Evolutionary conservation across 1,140 invertebrate genomes (phyloP).

Genomic region (Habropoda laboriosa): DNA sequence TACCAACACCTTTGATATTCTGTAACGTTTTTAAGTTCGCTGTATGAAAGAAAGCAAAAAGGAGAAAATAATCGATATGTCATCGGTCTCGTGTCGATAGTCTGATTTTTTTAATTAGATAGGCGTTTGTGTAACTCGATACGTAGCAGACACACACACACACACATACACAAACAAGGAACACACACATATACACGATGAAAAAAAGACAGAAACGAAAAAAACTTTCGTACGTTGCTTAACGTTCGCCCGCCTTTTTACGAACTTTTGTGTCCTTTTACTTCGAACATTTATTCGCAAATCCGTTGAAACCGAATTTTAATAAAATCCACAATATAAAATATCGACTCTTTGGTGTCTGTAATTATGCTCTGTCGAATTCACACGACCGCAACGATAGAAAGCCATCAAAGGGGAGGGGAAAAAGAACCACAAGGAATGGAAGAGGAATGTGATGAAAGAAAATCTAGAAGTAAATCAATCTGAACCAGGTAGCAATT

Average conservation of each 20-base stretch:
- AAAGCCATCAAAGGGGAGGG: background rate
- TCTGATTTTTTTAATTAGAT: background rate
- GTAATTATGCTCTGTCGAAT: background rate
- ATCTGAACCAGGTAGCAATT: conserved; percentile 18
- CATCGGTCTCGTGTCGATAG: background rate
- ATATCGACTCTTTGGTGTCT: conserved; percentile 24
- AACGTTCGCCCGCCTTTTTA: conserved; percentile 37
- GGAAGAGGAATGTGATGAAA: background rate
- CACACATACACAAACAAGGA: background rate
- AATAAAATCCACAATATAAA: conserved; percentile 53
- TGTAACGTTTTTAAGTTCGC: conserved; percentile 10
- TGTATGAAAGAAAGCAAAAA: background rate
- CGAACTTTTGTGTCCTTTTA: conserved; percentile 27
- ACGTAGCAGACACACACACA: background rate
- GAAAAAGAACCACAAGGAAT: background rate
- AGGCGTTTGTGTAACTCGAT: background rate
- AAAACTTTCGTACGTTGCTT: conserved; percentile 19
- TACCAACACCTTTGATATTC: background rate
- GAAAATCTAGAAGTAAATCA: conserved; percentile 1
- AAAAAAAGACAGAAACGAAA: background rate
- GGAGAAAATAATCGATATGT: background rate
- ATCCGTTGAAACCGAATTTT: conserved; percentile 52
- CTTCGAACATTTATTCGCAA: conserved; percentile 34
- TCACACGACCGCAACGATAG: background rate
- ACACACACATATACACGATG: background rate